phyloP scores from a whole-genome alignment of 2,113 vertebrate genomes.

The Suncus etruscus region DNA sequence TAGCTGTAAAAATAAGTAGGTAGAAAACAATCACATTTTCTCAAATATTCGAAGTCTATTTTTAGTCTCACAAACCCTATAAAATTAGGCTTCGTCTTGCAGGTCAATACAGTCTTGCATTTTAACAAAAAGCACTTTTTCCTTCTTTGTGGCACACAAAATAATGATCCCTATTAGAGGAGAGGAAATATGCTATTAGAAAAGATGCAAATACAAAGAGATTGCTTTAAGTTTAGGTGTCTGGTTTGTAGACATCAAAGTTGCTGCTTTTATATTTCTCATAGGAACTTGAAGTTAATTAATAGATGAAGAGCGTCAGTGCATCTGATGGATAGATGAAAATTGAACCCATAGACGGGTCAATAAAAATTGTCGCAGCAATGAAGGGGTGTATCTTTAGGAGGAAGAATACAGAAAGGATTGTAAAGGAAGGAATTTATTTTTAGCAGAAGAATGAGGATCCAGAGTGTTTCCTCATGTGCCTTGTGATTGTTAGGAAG shows the following conservation, averaged over 20 bases:
- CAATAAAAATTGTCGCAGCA: slow-evolving; percentile 33
- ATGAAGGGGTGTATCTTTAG: slow-evolving; percentile 44
- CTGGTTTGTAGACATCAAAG: too few relatives aligned
- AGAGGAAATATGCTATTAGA: background rate
- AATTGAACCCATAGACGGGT: slow-evolving; percentile 28
- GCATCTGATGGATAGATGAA: background rate
- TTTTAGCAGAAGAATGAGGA: slow-evolving; percentile 31
- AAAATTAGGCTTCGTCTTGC: too few relatives aligned
- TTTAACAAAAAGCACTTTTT: slow-evolving; percentile 34
- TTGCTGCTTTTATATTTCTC: too few relatives aligned
- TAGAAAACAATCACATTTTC: slow-evolving; percentile 47
- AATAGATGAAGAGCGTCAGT: background rate
- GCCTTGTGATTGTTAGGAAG: background rate
- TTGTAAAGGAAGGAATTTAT: slow-evolving; percentile 23
- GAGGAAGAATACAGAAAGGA: background rate
- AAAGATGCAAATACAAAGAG: too few relatives aligned
- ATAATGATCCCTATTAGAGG: slow-evolving; percentile 45
- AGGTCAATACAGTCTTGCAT: background rate
- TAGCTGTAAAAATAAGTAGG: background rate
- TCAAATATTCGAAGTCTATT: background rate
- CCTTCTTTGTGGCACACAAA: slow-evolving; percentile 35
- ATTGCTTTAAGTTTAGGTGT: too few relatives aligned
- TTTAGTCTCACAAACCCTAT: too few relatives aligned
- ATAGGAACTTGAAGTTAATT: too few relatives aligned
- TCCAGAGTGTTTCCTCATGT: slow-evolving; percentile 49